These are phyloP conservation scores for Turritopsis rubra DNA, from an alignment of 30 jellyfish, hydroid and myxozoan species.

Conservation along the genomic window DNA sequence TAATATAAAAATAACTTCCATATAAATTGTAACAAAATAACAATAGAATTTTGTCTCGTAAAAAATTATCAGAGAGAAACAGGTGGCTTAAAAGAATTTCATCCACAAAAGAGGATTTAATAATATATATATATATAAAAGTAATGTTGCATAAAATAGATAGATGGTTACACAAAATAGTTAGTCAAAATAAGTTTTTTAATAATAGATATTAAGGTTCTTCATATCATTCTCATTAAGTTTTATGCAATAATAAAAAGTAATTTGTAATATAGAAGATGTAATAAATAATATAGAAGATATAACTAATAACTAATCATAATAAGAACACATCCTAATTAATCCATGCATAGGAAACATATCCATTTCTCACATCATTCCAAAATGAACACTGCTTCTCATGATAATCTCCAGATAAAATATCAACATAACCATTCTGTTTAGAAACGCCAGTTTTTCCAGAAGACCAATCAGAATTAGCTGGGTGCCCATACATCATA, in stretches of 20 bases:
- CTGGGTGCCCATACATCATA: slow-evolving; percentile 32
- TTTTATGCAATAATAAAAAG: too few species aligned
- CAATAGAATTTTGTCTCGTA: too few species aligned
- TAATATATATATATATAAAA: too few species aligned
- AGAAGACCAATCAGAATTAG: background rate
- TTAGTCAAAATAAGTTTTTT: too few species aligned
- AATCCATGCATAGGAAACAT: slow-evolving; percentile 27
- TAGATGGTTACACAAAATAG: too few species aligned
- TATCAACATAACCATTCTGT: background rate
- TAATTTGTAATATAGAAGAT: background rate
- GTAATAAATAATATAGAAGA: background rate
- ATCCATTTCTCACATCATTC: slow-evolving; percentile 25
- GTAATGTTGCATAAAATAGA: too few species aligned
- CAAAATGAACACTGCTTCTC: slow-evolving; percentile 18
- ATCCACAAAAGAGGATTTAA: background rate
- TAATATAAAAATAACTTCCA: too few species aligned
- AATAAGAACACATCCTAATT: background rate
- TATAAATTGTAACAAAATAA: too few species aligned
- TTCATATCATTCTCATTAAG: too few species aligned
- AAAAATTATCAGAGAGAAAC: background rate
- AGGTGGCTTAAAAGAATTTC: background rate
- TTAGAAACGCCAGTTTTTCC: slow-evolving; percentile 25
- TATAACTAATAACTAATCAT: background rate
- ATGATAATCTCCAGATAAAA: slow-evolving; percentile 7
- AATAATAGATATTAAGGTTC: too few species aligned